Conservation (phyloP, 1,140 invertebrate genomes). For the Neodiprion pinetum region DNA sequence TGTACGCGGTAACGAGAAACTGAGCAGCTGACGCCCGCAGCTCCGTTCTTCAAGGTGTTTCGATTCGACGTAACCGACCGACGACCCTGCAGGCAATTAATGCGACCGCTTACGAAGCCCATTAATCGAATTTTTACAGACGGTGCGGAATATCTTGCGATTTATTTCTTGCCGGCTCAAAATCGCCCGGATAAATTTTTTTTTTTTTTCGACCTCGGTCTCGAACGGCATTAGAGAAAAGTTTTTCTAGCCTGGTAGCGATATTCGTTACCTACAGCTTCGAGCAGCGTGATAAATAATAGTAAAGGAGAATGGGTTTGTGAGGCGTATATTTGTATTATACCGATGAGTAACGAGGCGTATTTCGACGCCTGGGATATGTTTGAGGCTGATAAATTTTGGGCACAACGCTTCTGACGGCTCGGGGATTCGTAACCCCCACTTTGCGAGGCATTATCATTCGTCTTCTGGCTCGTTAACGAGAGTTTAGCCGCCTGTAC, state of each 20-base stretch:
- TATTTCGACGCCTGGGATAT: too few relatives aligned
- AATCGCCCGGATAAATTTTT: background rate
- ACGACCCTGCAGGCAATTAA: background rate
- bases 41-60: background rate
- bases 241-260: background rate
- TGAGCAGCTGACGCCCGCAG: background rate
- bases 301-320: background rate
- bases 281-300: background rate
- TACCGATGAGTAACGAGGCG: background rate
- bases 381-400: background rate
- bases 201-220: background rate
- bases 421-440: background rate
- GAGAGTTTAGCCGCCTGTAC: background rate
- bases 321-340: background rate
- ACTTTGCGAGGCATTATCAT: slow-evolving; percentile 7
- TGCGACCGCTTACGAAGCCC: background rate
- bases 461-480: slow-evolving; percentile 4
- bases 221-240: background rate
- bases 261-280: background rate
- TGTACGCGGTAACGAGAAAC: background rate
- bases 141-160: background rate
- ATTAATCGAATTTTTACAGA: background rate
- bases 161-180: background rate
- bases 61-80: background rate
- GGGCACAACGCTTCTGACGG: slow-evolving; percentile 1